A percentile compares a stretch with the other conserved stretches of the same genome.
Conservation (phyloP, 2,888 invertebrate genomes). For the Zaprionus bogoriensis region DNA sequence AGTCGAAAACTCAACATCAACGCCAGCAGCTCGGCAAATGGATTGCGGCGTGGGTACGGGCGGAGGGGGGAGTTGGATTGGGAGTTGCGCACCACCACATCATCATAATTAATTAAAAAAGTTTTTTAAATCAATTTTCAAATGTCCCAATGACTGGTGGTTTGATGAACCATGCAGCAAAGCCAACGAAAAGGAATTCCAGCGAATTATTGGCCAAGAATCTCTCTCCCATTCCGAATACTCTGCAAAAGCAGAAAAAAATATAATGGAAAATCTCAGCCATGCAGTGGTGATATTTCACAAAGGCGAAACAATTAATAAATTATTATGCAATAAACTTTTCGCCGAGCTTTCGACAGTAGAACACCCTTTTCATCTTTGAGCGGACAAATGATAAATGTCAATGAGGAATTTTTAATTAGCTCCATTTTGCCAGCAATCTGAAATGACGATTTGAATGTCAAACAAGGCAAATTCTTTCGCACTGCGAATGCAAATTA, state of each 20-base stretch:
- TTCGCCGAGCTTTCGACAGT: no score
- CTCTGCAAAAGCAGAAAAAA: no score
- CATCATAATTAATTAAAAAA: slow-evolving; percentile 78
- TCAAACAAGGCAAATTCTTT: slow-evolving; percentile 6
- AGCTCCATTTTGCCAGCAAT: slow-evolving; percentile 23
- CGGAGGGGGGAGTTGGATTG: neutral
- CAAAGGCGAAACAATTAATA: no score
- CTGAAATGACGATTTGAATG: slow-evolving; percentile 4
- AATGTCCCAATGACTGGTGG: slow-evolving; percentile 67
- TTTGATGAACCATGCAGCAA: slow-evolving; percentile 62
- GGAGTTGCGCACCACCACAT: slow-evolving; percentile 51
- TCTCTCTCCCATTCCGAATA: no score
- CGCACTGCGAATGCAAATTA: slow-evolving; percentile 26
- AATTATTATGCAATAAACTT: no score
- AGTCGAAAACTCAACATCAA: slow-evolving; percentile 45
- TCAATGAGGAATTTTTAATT: slow-evolving; percentile 46
- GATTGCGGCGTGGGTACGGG: slow-evolving; percentile 19
- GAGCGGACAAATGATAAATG: slow-evolving; percentile 12
- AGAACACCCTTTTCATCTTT: slow-evolving; percentile 8
- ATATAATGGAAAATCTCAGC: no score
- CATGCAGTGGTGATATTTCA: no score
- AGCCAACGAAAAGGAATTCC: slow-evolving; percentile 31
- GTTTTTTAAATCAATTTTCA: slow-evolving; percentile 75
- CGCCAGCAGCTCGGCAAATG: slow-evolving; percentile 50
- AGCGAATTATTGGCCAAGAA: no score